A percentile compares a stretch with the other conserved stretches of the same genome.
Conservation (phyloP, 2,113 vertebrate species). For the Lycocorax pyrrhopterus region DNA sequence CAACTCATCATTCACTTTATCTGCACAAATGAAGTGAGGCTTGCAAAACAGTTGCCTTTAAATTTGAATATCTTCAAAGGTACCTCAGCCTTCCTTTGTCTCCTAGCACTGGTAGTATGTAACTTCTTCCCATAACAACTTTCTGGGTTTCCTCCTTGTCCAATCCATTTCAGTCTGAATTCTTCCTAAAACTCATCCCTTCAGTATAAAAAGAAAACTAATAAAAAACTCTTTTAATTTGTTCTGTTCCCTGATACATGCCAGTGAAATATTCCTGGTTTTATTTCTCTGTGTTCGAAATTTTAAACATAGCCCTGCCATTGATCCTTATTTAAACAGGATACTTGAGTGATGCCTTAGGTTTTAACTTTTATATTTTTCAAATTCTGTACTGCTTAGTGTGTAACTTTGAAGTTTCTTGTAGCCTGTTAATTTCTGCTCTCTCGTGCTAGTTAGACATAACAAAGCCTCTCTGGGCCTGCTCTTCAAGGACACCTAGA, state of each 20-base stretch:
- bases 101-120: not conserved
- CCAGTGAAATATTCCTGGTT: not conserved
- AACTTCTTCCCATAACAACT: not conserved
- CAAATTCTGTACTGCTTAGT: too few relatives aligned
- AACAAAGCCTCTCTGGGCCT: too few relatives aligned
- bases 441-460: too few relatives aligned
- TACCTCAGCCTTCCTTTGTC: not conserved
- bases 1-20: not conserved
- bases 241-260: not conserved
- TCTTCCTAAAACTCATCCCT: not conserved
- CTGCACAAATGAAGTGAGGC: not conserved
- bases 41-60: not conserved
- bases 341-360: not conserved
- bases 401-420: too few relatives aligned
- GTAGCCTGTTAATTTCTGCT: too few relatives aligned
- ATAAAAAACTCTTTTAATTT: not conserved
- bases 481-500: too few relatives aligned
- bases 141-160: not conserved
- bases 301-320: not conserved
- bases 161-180: not conserved
- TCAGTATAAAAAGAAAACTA: not conserved
- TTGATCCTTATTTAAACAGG: not conserved
- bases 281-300: not conserved
- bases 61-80: not conserved
- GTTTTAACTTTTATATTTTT: too few relatives aligned